phyloP scores from a whole-genome alignment of 53 echinoderm and acorn worm species.

The Luidia sarsii region DNA sequence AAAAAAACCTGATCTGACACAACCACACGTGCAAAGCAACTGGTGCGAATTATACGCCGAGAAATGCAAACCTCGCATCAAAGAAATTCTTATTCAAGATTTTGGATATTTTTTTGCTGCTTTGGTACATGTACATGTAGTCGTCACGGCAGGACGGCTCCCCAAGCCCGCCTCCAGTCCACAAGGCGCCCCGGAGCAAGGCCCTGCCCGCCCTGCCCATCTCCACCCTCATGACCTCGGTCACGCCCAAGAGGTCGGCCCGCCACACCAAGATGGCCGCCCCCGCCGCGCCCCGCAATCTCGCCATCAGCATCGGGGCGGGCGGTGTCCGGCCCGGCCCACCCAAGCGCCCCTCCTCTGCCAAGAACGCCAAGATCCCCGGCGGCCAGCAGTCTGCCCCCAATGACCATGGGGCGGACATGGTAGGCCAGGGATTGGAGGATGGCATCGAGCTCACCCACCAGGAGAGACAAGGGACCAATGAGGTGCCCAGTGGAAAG shows the following conservation, averaged over 20 bases:
- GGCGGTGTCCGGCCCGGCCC: slow-evolving; percentile 21
- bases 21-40: no score
- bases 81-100: neutral
- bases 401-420: neutral
- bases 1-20: no score
- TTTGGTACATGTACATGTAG: neutral
- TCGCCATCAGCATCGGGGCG: slow-evolving; percentile 49
- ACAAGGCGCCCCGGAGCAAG: slow-evolving; percentile 40
- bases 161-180: slow-evolving; percentile 20
- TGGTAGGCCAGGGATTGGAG: neutral
- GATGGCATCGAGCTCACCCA: neutral
- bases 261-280: slow-evolving; percentile 54
- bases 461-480: slow-evolving; percentile 31
- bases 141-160: slow-evolving; percentile 21
- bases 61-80: no score
- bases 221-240: slow-evolving; percentile 70
- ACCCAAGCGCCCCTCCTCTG: neutral
- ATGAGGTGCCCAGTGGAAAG: slow-evolving; percentile 1
- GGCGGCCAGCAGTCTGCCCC: no score
- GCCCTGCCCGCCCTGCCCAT: slow-evolving; percentile 74
- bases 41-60: no score
- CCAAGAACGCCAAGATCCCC: slow-evolving; percentile 26
- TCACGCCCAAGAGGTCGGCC: slow-evolving; percentile 70
- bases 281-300: slow-evolving; percentile 33
- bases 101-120: neutral